Evolutionary conservation across 2,797 vertebrate genomes (phyloP), one percentile per base, ranked within the genome.

Genomic region (Acridotheres tristis): DNA sequence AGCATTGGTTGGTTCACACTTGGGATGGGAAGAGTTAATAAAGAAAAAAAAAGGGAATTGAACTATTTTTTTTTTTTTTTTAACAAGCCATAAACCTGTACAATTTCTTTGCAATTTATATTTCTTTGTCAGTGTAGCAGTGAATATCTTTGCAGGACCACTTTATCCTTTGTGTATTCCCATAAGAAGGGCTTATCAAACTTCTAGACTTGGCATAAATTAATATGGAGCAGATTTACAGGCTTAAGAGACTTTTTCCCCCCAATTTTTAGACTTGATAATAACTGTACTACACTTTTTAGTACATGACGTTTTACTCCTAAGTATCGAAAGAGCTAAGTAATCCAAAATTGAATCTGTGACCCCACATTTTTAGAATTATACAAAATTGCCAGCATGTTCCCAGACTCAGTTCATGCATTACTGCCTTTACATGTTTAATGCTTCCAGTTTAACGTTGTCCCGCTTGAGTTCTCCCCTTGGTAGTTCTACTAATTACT

Each of bases 191-290:
- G 79, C 79, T 97, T 95, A 86, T 77, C 47, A 3, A 91, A 88
- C 73, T 75, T 93, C 40, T 87, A 91, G 76, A 94, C 93, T 88
- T 87, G 45, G 73, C 63, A 94, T 81, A 96, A 95, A 97, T 87
- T 80, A 94, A 92, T 71, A 71, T 7, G 42, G 29, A 93, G 22
- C 47, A 94, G 85, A 96, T 89, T 94, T 89, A 86, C 19, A 72
- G 48, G 30, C 77, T 94, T 97, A 91, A 76, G 53, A 89, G 65
- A 80, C 40, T 63, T 65, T 7, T 7, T 2, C 2, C 20, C 21
- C 26, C 16, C 21, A 47, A 5, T 50, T 91, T 92, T 96, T 89
- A 90, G 14, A 71, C 26, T 57, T 79, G 47, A 73, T 94, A 88
- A 81, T 91, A 93, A 86, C 30, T 93, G 32, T 10, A 63, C 34